Evolutionary conservation across 1,140 invertebrate genomes (phyloP), one percentile per base, ranked within the genome.

Genomic region (Drosophila nebulosa): DNA sequence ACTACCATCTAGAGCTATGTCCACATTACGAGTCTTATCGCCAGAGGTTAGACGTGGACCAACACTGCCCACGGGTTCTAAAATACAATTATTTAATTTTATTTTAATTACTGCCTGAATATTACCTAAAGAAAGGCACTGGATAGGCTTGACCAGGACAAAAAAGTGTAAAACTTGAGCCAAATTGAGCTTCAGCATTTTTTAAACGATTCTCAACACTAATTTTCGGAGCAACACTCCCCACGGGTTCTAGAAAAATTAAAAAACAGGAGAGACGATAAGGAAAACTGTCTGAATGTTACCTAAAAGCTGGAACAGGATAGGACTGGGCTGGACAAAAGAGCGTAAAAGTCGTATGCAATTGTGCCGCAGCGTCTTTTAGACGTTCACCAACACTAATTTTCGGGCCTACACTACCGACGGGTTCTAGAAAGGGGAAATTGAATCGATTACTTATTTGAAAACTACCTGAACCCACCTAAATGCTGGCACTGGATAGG

Each of bases 141-240:
- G 95, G 95, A 91, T 93, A 95, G 22, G 94, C 94, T 91, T 95
- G 94, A 27, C 93, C 94, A 12, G 94, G 94, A 91, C 94, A 95
- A 22, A 94, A 92, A 12, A 86, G 78, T 3, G 78, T 78, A 26
- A 57, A 88, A 14, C 69, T 84, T 24, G 39, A 53, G 2, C 52
- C 57, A 42, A 93, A 89, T 12, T 93, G 79, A 57, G 95, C 93
- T 61, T 93, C 92, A n/a, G 91, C 91, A 57, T 92, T 93, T 92
- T 92, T 94, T 36, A 93, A 64, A 90, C 88, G 93, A 94, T 92
- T 93, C 27, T 85, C 93, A 65, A 92, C 90, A 64, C 92, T 92
- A 39, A 93, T 92, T 83, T 92, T 92, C 0, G 92, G 92, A 0
- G 89, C 75, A 1, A 92, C 91, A 73, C 91, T 92, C 30, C 91